Conservation (phyloP, 2,113 vertebrate species). For the Bufo bufo region DNA sequence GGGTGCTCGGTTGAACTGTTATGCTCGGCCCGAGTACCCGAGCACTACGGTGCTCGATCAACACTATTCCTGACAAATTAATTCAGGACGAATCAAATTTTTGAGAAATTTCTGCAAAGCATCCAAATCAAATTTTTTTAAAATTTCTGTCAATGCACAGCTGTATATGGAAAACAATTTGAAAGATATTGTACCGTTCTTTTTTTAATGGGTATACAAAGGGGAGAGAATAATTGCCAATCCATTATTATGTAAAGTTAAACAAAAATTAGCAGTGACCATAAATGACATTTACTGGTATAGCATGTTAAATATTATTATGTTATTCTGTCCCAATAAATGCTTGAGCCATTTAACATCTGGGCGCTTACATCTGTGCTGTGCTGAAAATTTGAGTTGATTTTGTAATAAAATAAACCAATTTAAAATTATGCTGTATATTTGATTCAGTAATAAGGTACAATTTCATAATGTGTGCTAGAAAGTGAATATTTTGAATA, state of each 20-base stretch:
- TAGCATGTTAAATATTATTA: not conserved
- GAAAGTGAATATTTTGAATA: not conserved
- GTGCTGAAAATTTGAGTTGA: not conserved
- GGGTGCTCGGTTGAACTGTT: too few species aligned
- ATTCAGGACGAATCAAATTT: too few species aligned
- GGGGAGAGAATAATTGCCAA: too few species aligned
- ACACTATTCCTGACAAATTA: too few species aligned
- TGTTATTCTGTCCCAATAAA: not conserved
- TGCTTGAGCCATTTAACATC: constrained; percentile 9
- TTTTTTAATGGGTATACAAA: too few species aligned
- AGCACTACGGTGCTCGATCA: too few species aligned
- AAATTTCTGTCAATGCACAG: too few species aligned
- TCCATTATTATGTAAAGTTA: not conserved
- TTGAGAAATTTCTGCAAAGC: too few species aligned
- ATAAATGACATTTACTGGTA: not conserved
- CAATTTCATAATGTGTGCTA: not conserved
- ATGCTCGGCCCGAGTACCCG: too few species aligned
- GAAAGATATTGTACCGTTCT: too few species aligned
- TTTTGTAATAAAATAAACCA: constrained; percentile 2
- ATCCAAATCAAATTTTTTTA: too few species aligned
- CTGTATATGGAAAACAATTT: too few species aligned
- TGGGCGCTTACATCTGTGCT: constrained; percentile 10
- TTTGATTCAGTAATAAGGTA: not conserved
- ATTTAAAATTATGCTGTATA: constrained; percentile 1
- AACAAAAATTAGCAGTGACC: not conserved